phyloP scores from a whole-genome alignment of 2,797 vertebrate species.

The Gallinago stenura region DNA sequence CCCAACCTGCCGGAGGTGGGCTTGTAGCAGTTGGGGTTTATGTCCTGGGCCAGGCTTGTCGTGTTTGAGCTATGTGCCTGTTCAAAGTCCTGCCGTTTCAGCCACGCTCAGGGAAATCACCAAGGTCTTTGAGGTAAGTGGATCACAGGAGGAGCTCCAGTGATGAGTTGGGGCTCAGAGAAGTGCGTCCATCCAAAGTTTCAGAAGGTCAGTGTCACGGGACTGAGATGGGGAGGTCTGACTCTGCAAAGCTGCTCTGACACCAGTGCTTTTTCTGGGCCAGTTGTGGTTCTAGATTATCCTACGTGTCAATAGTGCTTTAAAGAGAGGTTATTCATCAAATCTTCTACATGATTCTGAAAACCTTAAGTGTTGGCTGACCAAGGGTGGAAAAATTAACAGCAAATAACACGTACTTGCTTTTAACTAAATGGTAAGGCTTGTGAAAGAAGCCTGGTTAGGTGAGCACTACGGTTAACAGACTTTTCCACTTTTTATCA shows the following conservation, averaged over 20 bases:
- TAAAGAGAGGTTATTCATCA: background rate
- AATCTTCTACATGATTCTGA: background rate
- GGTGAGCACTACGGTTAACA: background rate
- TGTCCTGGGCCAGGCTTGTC: accelerated
- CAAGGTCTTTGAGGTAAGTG: constrained; percentile 52
- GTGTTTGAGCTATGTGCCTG: background rate
- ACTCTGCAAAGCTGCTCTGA: background rate
- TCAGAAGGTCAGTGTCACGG: background rate
- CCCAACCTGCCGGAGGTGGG: accelerated
- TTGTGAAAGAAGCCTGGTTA: background rate
- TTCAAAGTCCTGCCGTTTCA: background rate
- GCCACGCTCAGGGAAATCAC: background rate
- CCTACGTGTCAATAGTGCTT: background rate
- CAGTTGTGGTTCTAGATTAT: background rate
- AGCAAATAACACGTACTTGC: background rate
- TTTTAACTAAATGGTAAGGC: background rate
- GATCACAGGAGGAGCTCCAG: background rate
- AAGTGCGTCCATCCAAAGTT: background rate
- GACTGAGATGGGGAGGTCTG: background rate
- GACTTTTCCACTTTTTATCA: background rate
- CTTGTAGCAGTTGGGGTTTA: accelerated
- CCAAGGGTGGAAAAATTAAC: background rate
- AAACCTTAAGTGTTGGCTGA: background rate
- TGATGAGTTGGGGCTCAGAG: background rate
- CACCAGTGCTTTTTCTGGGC: background rate